Evolutionary conservation across 2,797 vertebrate species (phyloP).

Genomic region (Sebastiscus albofasciatus): DNA sequence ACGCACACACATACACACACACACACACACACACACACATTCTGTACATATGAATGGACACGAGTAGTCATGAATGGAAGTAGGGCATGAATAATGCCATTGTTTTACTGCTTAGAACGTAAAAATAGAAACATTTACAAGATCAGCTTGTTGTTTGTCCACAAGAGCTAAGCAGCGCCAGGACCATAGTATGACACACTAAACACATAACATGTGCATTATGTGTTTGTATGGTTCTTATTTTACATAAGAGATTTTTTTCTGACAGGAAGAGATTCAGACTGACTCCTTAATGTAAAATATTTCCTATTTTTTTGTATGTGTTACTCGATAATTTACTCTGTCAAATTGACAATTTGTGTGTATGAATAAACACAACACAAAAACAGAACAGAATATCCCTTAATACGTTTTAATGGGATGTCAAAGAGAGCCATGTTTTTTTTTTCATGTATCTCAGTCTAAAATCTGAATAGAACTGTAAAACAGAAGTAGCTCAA

Average conservation of each 20-base stretch:
- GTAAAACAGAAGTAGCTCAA: not conserved
- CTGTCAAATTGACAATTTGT: not conserved
- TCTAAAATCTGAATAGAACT: not conserved
- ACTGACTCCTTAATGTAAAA: not conserved
- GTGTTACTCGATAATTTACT: not conserved
- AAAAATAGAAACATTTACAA: not conserved
- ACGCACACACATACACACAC: not conserved
- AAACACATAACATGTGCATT: not conserved
- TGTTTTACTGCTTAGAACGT: not conserved
- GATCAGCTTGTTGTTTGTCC: not conserved
- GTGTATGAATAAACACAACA: not conserved
- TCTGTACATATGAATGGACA: not conserved
- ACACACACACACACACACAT: not conserved
- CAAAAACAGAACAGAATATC: not conserved
- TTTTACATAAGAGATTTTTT: not conserved
- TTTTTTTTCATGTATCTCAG: not conserved
- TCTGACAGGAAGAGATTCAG: not conserved
- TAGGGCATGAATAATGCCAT: slow-evolving; percentile 18
- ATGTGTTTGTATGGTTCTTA: not conserved
- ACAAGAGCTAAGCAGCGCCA: not conserved
- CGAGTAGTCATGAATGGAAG: not conserved
- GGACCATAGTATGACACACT: not conserved
- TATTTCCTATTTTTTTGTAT: not conserved
- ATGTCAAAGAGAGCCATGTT: not conserved
- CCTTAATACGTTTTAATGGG: not conserved